Percentiles rank a stretch among this genome's conserved stretches.
Evolutionary conservation across 2,888 invertebrate species (phyloP).

Genomic region (Drosophila testacea): DNA sequence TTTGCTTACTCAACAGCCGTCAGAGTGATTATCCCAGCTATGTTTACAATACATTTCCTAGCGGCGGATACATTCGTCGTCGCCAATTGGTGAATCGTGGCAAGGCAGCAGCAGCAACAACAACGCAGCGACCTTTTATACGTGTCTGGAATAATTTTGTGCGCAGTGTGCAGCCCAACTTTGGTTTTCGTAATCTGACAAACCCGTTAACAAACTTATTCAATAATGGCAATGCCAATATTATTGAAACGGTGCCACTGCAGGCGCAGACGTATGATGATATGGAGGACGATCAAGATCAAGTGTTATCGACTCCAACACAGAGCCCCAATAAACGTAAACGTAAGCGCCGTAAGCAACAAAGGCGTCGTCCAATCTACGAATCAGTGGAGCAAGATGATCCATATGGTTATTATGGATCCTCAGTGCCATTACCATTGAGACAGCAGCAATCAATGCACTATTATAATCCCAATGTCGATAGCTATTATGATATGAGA

Average conservation of each 20-base stretch:
- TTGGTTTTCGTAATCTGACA: slow-evolving; percentile 72
- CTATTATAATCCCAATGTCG: slow-evolving; percentile 48
- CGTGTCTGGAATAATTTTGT: slow-evolving; percentile 78
- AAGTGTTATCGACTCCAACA: slow-evolving; percentile 4
- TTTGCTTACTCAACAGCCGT: not conserved
- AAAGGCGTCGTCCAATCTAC: slow-evolving; percentile 44
- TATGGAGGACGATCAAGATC: slow-evolving; percentile 11
- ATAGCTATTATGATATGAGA: slow-evolving; percentile 56
- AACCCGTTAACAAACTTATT: slow-evolving; percentile 76
- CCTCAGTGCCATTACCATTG: slow-evolving; percentile 1
- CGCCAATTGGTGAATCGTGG: slow-evolving; percentile 22
- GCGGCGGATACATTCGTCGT: slow-evolving; percentile 44
- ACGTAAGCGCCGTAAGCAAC: slow-evolving; percentile 63
- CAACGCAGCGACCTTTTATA: slow-evolving; percentile 67
- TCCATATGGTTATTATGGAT: slow-evolving; percentile 44
- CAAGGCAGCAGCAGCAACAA: slow-evolving; percentile 39
- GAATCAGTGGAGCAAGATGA: slow-evolving; percentile 45
- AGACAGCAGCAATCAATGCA: slow-evolving; percentile 46
- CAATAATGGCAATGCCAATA: slow-evolving; percentile 64
- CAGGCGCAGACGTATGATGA: slow-evolving; percentile 16
- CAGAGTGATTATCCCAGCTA: slow-evolving; percentile 40
- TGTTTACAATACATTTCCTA: slow-evolving; percentile 3
- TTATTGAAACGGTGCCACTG: slow-evolving; percentile 67
- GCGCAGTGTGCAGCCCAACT: slow-evolving; percentile 71
- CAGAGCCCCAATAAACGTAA: slow-evolving; percentile 51